These are phyloP conservation scores for Phocoena sinus DNA, from an alignment of 2,113 vertebrate species.

Conservation along the genomic window DNA sequence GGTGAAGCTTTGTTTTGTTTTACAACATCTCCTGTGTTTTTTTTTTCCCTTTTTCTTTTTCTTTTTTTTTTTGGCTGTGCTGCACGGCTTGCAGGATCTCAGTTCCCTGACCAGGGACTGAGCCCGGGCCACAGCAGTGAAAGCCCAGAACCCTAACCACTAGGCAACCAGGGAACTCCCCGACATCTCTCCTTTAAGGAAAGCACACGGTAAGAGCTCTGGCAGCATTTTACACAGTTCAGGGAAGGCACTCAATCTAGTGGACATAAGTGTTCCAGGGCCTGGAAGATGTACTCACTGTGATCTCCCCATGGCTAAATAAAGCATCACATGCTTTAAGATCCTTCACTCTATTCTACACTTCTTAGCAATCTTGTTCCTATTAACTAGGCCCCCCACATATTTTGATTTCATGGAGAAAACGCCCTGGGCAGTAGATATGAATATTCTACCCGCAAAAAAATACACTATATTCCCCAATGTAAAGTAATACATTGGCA, in stretches of 20 bases:
- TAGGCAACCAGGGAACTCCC: no score
- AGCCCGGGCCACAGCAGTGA: no score
- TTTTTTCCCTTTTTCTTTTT: no score
- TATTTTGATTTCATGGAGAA: neutral
- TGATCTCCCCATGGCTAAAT: neutral
- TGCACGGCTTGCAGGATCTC: no score
- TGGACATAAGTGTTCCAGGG: neutral
- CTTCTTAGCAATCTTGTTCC: neutral
- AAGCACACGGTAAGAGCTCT: neutral
- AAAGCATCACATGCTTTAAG: neutral
- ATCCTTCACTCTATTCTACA: neutral
- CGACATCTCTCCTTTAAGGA: neutral
- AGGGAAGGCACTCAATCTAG: neutral
- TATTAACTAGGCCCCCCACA: neutral
- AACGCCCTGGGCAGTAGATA: neutral
- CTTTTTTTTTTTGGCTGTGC: no score
- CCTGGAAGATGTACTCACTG: neutral
- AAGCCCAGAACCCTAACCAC: no score
- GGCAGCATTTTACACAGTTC: neutral
- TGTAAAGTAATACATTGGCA: neutral
- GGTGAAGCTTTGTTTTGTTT: neutral
- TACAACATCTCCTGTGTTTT: neutral
- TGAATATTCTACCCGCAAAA: neutral
- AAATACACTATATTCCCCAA: slow-evolving; percentile 14
- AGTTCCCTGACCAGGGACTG: no score